Base-by-base conservation (phyloP, 1,140 invertebrate genomes). In the Papilio helenus region DNA sequence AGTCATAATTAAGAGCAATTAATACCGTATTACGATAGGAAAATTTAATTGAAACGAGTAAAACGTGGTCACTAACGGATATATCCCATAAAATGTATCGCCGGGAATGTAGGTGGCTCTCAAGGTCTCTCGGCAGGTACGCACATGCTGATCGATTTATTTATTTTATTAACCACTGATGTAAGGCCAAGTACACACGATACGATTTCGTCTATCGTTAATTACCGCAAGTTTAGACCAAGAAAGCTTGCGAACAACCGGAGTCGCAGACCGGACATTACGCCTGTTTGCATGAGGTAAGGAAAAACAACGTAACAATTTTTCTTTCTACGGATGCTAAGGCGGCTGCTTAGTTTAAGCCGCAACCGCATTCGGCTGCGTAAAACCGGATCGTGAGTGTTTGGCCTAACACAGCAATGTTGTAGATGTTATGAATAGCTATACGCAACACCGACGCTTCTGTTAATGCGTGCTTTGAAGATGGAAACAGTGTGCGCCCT, bases 381-480 rank as follows among this genome's bases (percentile, higher is more conserved):
- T 49, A 49, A 49, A 55, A 55, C 51, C 51, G 18, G n/a, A 55
- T 20, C 18, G n/a, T 55, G 18, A 20, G n/a, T 9, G n/a, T 20
- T 20, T 20, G n/a, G 51, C 51, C 51, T 68, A 68, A 68, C 8
- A 58, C 61, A 68, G 61, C 26, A 68, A 29, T 29, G 61, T 39
- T 68, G 61, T 68, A 68, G 12, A 68, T 26, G 61, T 34, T 68
- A 68, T 68, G 61, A 68, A 68, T 68, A 68, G 61, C 61, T 68
- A 68, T 34, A 68, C 61, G 61, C 61, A 68, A 68, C 61, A 68
- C 61, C 61, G 34, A 68, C 61, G 34, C 61, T 34, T 34, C 61
- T 68, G 61, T 68, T 68, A 68, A 68, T 68, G 61, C 61, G 26
- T 68, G 61, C 61, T 68, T 68, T 68, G 61, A 29, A 68, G 61